phyloP scores from a whole-genome alignment of 2,888 invertebrate species.

The Ormyrus labotus region DNA sequence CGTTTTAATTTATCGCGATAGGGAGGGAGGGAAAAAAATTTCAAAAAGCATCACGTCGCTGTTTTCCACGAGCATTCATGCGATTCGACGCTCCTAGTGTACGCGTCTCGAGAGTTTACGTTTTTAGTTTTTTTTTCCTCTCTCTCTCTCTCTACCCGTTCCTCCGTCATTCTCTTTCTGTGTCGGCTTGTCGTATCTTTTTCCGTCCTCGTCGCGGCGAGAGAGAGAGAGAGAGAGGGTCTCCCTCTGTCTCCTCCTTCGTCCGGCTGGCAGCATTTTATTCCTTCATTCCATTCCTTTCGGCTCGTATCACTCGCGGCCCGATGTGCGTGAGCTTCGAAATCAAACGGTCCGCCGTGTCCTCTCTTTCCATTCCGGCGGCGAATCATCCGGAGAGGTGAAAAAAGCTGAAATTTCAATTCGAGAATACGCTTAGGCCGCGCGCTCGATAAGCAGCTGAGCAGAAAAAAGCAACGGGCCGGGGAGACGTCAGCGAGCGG shows the following conservation, averaged over 20 bases:
- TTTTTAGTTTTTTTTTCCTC: conserved; percentile 28
- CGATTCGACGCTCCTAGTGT: conserved; percentile 33
- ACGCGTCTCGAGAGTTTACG: conserved; percentile 34
- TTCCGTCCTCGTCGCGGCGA: conserved; percentile 43
- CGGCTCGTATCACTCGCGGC: conserved; percentile 33
- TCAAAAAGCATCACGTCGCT: conserved; percentile 25
- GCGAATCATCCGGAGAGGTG: background rate
- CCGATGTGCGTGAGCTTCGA: conserved; percentile 13
- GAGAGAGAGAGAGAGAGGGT: conserved; percentile 18
- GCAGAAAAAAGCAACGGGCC: background rate
- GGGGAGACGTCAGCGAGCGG: background rate
- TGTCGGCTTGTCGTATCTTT: conserved; percentile 53
- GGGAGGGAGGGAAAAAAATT: conserved; percentile 14
- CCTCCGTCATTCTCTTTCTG: conserved; percentile 45
- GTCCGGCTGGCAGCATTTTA: conserved; percentile 42
- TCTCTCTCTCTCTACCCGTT: conserved; percentile 18
- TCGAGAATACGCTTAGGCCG: background rate
- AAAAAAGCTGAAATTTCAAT: conserved; percentile 11
- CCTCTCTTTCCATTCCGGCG: background rate
- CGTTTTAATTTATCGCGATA: conserved; percentile 41
- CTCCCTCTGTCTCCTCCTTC: conserved; percentile 32
- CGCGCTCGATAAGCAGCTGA: background rate
- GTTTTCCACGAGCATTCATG: conserved; percentile 43
- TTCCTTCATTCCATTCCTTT: conserved; percentile 52
- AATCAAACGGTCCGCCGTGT: conserved; percentile 49